Evolutionary conservation across 2,888 invertebrate genomes (phyloP), one percentile per base, ranked within the genome.

Genomic region (Hirtodrosophila cameraria): DNA sequence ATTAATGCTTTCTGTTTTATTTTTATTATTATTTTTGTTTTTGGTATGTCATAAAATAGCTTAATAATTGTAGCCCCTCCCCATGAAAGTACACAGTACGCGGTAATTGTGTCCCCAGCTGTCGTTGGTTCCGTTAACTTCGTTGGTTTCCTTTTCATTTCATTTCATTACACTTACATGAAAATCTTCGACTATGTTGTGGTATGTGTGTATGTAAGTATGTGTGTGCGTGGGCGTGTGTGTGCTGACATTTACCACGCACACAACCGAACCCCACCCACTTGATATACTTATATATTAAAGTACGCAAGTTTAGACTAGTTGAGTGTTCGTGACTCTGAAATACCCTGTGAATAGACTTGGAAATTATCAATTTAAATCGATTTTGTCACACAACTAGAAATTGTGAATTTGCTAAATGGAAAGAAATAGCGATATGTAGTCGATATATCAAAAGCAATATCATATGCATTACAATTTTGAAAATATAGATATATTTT

Each of bases 131-230:
- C 15, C 49, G 33, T 62, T 72, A 57, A 57, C 55, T 66, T 62
- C 9, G 48, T 72, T 45, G 73, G 49, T 72, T 66, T 66, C 57
- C 72, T 72, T 66, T 66, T 62, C 61, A 65, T 65, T 63, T 59
- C n/a, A n/a, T n/a, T n/a, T 53, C 38, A 69, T 72, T 71, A 61
- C 49, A 52, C 61, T 35, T 55, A 35, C 35, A 55, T 61, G 30
- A 33, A 55, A 55, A n/a, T n/a, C n/a, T n/a, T n/a, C n/a, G n/a
- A n/a, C n/a, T n/a, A n/a, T n/a, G n/a, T 48, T 42, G 46, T 12
- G 3, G n/a, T 25, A 12, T 20, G 15, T 6, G 27, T 16, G 18
- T 28, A 11, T 18, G 16, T 13, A 28, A 30, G 30, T 18, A 28
- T 36, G 28, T 43, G 28, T 9, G 11, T 9, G 12, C 16, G 39